Evolutionary conservation across 92 coral and sea anemone species (phyloP), one percentile per base, ranked within the genome.

Genomic region (Epizoanthus stellaris): DNA sequence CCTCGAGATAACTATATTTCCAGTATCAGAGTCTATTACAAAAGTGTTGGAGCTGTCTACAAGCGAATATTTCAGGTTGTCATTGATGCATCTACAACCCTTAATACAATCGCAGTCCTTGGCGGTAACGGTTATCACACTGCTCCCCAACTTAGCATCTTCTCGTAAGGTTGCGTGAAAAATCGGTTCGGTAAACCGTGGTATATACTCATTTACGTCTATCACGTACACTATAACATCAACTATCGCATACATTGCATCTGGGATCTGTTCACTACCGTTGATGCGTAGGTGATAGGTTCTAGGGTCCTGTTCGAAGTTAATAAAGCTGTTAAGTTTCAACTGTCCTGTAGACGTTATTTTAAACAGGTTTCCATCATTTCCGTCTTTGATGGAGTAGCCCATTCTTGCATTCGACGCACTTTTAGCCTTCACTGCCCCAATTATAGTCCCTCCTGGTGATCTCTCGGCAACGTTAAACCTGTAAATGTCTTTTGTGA

Each of bases 31-130:
- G 70, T 89, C 86, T 23, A 94, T 83, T 4, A 82, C 58, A 56
- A 94, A 94, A 19, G 80, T 38, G 20, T 63, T 64, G 71, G 86
- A 90, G 8, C 88, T 85, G 69, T 89, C 81, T 19, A 58, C 11
- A 34, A 96, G 86, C 10, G 90, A 61, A 65, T 90, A 96, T 65
- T 56, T 80, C 16, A 96, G 75, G 87, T 94, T 91, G 7, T 87
- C 92, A n/a, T 84, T 71, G 0, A 88, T 42, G 42, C 98, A 96
- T 34, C 73, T 74, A 74, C 98, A 92, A 39, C 88, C 90, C 25
- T 56, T 69, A 19, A 88, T 83, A 57, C 98, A 96, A 64, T 96
- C 98, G 59, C 98, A 92, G 80, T 96, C 98, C n/a, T 80, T 89
- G 30, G 98, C 98, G 16, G 86, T n/a, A 4, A 94, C 96, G n/a